Base-by-base conservation (phyloP, 2,888 invertebrate genomes). In the Cyclophora punctaria region DNA sequence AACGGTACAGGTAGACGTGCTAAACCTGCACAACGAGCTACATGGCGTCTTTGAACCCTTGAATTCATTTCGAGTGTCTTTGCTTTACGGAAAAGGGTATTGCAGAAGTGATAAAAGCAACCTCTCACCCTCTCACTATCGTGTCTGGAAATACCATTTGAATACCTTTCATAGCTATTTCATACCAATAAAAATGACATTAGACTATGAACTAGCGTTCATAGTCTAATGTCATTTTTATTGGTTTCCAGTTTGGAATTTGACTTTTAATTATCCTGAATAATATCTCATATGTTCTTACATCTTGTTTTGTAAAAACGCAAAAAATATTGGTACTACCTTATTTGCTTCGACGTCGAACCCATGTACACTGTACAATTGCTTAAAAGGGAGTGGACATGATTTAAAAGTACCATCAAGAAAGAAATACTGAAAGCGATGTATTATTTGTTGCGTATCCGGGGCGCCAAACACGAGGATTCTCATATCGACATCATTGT, bases 341-440 rank as follows among this genome's bases (percentile, higher is more conserved):
- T 44, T 47, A 44, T 50, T 48, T 44, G 46, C 43, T 33, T 43
- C 20, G 43, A 7, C 34, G 37, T 51, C 6, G 3, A 46, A 41
- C 45, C 54, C 54, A 34, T 53, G 50, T 40, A 54, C 51, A 20
- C 47, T 49, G 40, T 54, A 49, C 7, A 54, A 47, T 51, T 54
- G 55, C 37, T 34, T 45, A 40, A 50, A 55, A 35, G 52, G 55
- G 41, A 7, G n/a, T 7, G 55, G 52, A 42, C 55, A 52, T 20
- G 50, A 52, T 35, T 46, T 50, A 46, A 55, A 55, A 46, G 55
- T 49, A 34, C 51, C 51, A 55, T 51, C 49, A 33, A 46, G 7
- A 47, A 54, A 54, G 40, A 51, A 50, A 48, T 50, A 46, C 46
- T 48, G 5, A 6, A 35, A 43, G 48, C 44, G 40, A 5, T 43